Evolutionary conservation across 2,113 vertebrate genomes (phyloP), one percentile per base, ranked within the genome.

Genomic region (Catharus bicknelli): DNA sequence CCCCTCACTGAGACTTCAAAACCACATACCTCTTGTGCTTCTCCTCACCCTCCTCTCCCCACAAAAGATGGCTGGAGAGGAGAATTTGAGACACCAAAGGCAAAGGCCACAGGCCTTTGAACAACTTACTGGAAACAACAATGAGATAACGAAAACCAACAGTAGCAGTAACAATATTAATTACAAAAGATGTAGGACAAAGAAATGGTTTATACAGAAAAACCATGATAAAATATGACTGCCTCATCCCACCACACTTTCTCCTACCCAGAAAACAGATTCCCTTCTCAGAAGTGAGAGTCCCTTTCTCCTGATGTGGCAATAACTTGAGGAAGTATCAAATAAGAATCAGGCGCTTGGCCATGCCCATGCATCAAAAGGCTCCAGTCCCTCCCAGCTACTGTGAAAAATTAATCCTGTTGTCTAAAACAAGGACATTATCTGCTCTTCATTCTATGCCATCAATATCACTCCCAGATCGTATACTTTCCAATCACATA

Each of bases 361-460:
- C 30, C 25, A 26, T n/a, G 10, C 13, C 13, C 23, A 34, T 17
- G 5, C 8, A 29, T 25, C 30, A 72, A 34, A 9, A 70, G 29
- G 7, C 17, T 57, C 29, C 20, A 48, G 6, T 48, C 34, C 16
- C 8, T 62, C 11, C 7, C 0, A 1, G 10, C 20, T 40, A 62
- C n/a, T 20, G 29, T 16, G 16, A 69, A 78, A 86, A 48, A 48
- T 48, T 47, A 70, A 40, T 11, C n/a, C 15, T 40, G 10, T 23
- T 55, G 7, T 47, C 16, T 9, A 13, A 78, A 79, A 48, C 13
- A 5, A 45, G 32, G 17, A 68, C 21, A 53, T 68, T 21, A 32
- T 57, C 25, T 32, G 51, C 21, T 25, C 17, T 36, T 25, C 30
- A 36, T 32, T 67, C 29, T 51, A 21, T 22, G 32, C 13, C 1